Conservation (phyloP, 2,797 vertebrate genomes). For the Notamacropus eugenii region DNA sequence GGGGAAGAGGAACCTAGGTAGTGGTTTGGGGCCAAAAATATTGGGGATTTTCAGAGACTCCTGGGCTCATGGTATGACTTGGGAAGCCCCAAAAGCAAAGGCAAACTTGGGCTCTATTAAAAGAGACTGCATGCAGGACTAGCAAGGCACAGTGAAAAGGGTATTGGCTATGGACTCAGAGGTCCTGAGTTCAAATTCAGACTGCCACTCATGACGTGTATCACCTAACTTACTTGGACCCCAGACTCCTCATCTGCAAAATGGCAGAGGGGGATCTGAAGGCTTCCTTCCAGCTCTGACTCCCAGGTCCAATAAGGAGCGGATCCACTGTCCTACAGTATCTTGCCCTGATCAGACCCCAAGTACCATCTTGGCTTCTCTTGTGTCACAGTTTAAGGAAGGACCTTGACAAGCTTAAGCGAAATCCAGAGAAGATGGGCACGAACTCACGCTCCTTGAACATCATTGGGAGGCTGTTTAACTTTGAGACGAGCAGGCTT, state of each 20-base stretch:
- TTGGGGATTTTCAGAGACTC: background rate
- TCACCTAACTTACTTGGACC: background rate
- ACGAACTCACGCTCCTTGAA: background rate
- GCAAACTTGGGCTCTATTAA: background rate
- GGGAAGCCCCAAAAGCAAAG: background rate
- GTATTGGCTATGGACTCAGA: background rate
- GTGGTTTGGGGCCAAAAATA: background rate
- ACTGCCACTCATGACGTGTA: background rate
- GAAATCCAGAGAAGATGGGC: background rate
- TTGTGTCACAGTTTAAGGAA: background rate
- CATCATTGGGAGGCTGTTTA: background rate
- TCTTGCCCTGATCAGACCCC: background rate
- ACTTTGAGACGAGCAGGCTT: background rate
- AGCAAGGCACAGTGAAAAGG: background rate
- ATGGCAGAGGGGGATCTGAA: background rate
- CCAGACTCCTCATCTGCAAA: background rate
- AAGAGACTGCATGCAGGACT: background rate
- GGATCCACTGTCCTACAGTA: background rate
- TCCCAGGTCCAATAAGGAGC: background rate
- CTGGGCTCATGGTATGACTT: background rate
- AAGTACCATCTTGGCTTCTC: background rate
- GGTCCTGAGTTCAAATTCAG: background rate
- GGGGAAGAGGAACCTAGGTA: background rate
- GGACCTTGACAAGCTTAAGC: background rate
- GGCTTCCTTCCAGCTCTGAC: background rate